Percentiles rank a stretch among this genome's conserved stretches.
Conservation (phyloP, 1,140 invertebrate genomes). For the Drosophila tropicalis region DNA sequence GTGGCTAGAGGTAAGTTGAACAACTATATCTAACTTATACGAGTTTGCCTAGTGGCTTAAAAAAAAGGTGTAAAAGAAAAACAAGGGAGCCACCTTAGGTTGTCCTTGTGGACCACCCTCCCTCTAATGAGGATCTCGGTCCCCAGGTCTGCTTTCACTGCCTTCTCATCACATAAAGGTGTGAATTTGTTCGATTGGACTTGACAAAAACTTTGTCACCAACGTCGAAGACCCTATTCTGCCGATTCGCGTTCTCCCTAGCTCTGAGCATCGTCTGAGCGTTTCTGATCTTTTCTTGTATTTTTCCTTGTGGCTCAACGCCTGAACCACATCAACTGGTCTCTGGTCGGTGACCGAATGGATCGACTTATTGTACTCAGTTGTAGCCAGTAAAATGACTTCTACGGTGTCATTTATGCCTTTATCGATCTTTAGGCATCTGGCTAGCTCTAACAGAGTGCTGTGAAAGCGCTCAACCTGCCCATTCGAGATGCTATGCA, state of each 20-base stretch:
- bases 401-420: too few relatives aligned
- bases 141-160: too few relatives aligned
- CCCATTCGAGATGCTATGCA: conserved; percentile 19
- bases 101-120: too few relatives aligned
- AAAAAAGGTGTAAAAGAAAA: too few relatives aligned
- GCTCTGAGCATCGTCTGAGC: conserved; percentile 5
- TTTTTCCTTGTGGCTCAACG: conserved; percentile 14
- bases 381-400: too few relatives aligned
- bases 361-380: too few relatives aligned
- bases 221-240: conserved; percentile 14
- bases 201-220: background rate
- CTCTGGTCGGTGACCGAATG: background rate
- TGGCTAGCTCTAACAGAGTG: too few relatives aligned
- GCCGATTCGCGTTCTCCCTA: background rate
- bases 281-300: background rate
- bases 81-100: too few relatives aligned
- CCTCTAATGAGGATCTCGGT: too few relatives aligned
- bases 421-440: too few relatives aligned
- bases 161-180: conserved; percentile 3
- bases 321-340: background rate
- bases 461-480: conserved; percentile 15
- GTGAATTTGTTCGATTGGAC: conserved; percentile 6
- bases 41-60: too few relatives aligned
- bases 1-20: conserved; percentile 14
- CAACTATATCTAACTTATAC: conserved; percentile 12